Evolutionary conservation across 1,140 invertebrate species (phyloP), one percentile per base, ranked within the genome.

Genomic region (Drosophila serrata): DNA sequence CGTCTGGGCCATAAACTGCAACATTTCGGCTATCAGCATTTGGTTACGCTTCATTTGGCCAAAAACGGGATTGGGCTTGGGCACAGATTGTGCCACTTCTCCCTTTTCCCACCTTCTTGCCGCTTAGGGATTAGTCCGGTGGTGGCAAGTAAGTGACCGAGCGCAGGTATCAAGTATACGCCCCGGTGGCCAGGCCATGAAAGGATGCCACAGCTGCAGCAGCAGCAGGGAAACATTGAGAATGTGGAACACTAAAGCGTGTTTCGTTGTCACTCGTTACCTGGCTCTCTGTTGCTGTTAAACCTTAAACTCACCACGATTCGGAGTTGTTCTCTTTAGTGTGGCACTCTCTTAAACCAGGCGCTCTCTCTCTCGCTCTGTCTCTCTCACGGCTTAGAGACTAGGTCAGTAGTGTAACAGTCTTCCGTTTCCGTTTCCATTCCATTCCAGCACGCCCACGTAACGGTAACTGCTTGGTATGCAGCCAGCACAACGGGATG

Each of bases 41-140:
- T 88, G 84, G 80, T 77, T 87, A 88, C 72, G 84, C 72, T 88
- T 87, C 82, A 86, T 86, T 86, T 86, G 81, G 75, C 81, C 80
- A 82, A 68, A 68, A 73, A 81, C 73, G 61, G 77, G 55, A 45
- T 49, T 27, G 19, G 77, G 55, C 51, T 49, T 27, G 19, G 35
- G 67, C 67, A 73, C 81, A 69, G 63, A 82, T 82, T 82, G 69
- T 46, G 37, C 31, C 22, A 12, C 12, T 9, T 1, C 11, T 1
- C 11, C 45, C 17, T 3, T 31, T 13, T 35, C 24, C 12, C 11
- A 17, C n/a, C 1, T 3, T 0, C 9, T 17, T 9, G 40, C 15
- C 13, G 57, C 60, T 45, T 42, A 1, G 1, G 17, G 37, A 33
- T 42, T 62, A 67, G 19, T 35, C 24, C 24, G 24, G 24, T 13